A percentile compares a stretch with the other conserved stretches of the same genome.
These are phyloP conservation scores for Odontamblyopus rebecca DNA, from an alignment of 2,797 vertebrate species.

Conservation along the genomic window DNA sequence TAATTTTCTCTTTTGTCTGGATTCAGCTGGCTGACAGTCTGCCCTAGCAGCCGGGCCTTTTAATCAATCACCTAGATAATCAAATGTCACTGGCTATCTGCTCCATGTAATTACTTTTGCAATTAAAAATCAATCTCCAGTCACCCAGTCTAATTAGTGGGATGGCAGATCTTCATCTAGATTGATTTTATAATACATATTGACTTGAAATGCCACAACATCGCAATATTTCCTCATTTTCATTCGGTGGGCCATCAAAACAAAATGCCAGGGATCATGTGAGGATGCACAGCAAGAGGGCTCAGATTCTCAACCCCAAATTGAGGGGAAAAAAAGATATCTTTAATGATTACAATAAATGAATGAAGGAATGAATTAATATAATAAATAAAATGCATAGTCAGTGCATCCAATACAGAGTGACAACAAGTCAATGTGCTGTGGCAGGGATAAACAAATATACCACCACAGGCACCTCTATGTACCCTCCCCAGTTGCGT, in stretches of 20 bases:
- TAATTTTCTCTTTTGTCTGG: slow-evolving; percentile 99
- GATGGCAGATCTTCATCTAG: slow-evolving; percentile 99
- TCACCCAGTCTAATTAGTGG: slow-evolving; percentile 99
- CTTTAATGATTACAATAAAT: slow-evolving; percentile 20
- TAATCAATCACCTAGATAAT: slow-evolving; percentile 99
- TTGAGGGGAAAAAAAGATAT: slow-evolving; percentile 73
- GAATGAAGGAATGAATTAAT: neutral
- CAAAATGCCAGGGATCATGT: slow-evolving; percentile 64
- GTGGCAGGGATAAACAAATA: slow-evolving; percentile 55
- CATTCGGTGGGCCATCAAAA: slow-evolving; percentile 80
- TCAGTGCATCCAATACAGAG: slow-evolving; percentile 24
- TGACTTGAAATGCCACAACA: slow-evolving; percentile 99
- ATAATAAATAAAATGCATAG: slow-evolving; percentile 6
- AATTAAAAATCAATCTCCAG: slow-evolving; percentile 99
- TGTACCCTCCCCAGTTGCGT: slow-evolving; percentile 41
- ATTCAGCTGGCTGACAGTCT: slow-evolving; percentile 95
- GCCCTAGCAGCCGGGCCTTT: slow-evolving; percentile 94
- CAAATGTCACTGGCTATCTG: slow-evolving; percentile 99
- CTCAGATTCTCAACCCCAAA: slow-evolving; percentile 64
- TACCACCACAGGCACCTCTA: slow-evolving; percentile 36
- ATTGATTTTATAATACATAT: slow-evolving; percentile 99
- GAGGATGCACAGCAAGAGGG: slow-evolving; percentile 45
- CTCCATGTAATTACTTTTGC: slow-evolving; percentile 99
- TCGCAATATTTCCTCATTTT: slow-evolving; percentile 97
- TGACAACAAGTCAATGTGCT: slow-evolving; percentile 18